Evolutionary conservation across 1,140 invertebrate species (phyloP), one percentile per base, ranked within the genome.

Genomic region (Pseudomyrmex dendroicus): DNA sequence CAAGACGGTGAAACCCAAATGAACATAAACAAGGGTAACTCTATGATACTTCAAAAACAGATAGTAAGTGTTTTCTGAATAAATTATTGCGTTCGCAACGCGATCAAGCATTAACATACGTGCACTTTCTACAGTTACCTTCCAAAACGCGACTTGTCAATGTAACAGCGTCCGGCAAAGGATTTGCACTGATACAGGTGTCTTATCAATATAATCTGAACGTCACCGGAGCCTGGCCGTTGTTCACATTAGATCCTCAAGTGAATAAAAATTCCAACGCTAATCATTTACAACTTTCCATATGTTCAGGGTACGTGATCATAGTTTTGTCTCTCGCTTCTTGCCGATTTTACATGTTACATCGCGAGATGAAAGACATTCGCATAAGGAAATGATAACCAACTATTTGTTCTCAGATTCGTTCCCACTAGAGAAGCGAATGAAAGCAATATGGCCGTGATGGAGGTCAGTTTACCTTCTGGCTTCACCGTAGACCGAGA

Each of bases 171-270:
- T 95, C 95, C 48, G 98, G 99, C 9, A 95, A 95, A 50, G 98
- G 98, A 52, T 96, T 98, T 90, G 97, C 96, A 0, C 92, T 99
- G 61, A 95, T 98, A 50, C 98, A 98, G 92, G 95, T 99, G 0
- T 96, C 96, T 2, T 98, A 97, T 88, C 95, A 95, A 63, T 98
- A 98, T 90, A 97, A 98, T 92, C 95, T 98, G 50, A 98, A 98
- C 92, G 97, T 98, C 5, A 98, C 98, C 17, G 97, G 97, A 12
- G 96, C 98, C 17, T 98, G 97, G 96, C 98, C 98, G 1, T 94
- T 98, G 20, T 99, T 98, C 92, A 97, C 96, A 7, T 94, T 99
- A 4, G 98, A 98, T 94, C 98, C 98, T 12, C 96, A 98, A 84
- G 96, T 99, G 2, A 97, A 98, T 92, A 97, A 96, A 87, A 97